Conservation (phyloP, 2,888 invertebrate genomes). For the Nasonia oneida region DNA sequence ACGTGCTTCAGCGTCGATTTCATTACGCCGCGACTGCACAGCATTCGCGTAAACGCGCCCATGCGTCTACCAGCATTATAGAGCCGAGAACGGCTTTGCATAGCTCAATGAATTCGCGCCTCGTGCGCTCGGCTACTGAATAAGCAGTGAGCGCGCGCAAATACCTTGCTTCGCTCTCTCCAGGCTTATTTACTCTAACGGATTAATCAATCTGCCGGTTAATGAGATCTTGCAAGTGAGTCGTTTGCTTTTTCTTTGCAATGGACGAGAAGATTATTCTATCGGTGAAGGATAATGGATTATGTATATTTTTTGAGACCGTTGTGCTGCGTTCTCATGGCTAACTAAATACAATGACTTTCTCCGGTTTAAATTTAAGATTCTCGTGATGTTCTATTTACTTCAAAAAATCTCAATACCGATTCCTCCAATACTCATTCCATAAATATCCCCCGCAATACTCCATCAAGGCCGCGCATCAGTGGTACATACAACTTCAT, state of each 20-base stretch:
- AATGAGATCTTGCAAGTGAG: slow-evolving; percentile 24
- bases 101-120: slow-evolving; percentile 16
- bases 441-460: slow-evolving; percentile 24
- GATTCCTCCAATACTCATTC: background rate
- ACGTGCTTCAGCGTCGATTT: slow-evolving; percentile 31
- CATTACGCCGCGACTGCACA: slow-evolving; percentile 20
- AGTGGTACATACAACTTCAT: slow-evolving; percentile 47
- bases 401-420: background rate
- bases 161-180: slow-evolving; percentile 4
- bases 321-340: too few relatives aligned
- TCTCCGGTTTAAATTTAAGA: too few relatives aligned
- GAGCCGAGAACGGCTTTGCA: slow-evolving; percentile 14
- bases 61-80: background rate
- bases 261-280: background rate
- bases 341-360: too few relatives aligned
- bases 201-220: slow-evolving; percentile 42
- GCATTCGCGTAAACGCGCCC: slow-evolving; percentile 39
- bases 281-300: background rate
- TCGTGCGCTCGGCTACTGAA: background rate
- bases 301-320: too few relatives aligned
- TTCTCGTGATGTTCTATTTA: too few relatives aligned
- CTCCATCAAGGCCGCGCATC: slow-evolving; percentile 36
- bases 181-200: slow-evolving; percentile 2
- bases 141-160: background rate
- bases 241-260: background rate